Base-by-base conservation (phyloP, 2,888 invertebrate species). In the Lycocerus yunnanus region DNA sequence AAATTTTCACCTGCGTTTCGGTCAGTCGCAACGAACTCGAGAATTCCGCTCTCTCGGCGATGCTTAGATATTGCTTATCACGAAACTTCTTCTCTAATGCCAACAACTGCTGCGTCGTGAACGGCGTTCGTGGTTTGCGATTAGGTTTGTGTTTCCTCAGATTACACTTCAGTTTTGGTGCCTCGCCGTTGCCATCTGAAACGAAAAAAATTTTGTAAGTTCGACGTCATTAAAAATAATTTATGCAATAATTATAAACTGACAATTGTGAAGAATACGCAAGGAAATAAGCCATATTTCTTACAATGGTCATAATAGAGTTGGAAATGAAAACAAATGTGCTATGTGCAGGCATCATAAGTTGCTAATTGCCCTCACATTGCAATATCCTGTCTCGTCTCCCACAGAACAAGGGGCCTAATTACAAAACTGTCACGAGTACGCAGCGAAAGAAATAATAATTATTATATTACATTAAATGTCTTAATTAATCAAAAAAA, bases 111-210 rank as follows among this genome's bases (percentile, higher is more conserved):
- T 97, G 96, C 18, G 97, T 96, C 65, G 97, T 97, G 90, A 97
- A 97, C 8, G 97, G 97, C 13, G 97, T 97, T 69, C 97, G 89
- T 0, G 97, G 97, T 86, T 97, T 98, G 79, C 97, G 90, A 89
- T 98, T 97, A 15, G 96, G 96, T 86, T 97, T 98, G 91, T 97
- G 97, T 85, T 97, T 97, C 78, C 97, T 89, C 58, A 97, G 90
- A 24, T 95, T 94, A 88, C 96, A 96, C 86, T 95, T 95, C 81
- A 96, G 89, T 87, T 95, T 94, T 0, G 95, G 94, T n/a, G 94
- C 94, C 83, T 94, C 95, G 10, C 93, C 93, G 83, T 91, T 92
- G 13, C 91, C 91, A 88, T 93, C 91, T 93, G 89, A 73, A 88
- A 83, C 81, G 63, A 68, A 68, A 27, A 43, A 27, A 8, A 15